phyloP scores from a whole-genome alignment of 2,797 vertebrate species.

The Glossophaga mutica region DNA sequence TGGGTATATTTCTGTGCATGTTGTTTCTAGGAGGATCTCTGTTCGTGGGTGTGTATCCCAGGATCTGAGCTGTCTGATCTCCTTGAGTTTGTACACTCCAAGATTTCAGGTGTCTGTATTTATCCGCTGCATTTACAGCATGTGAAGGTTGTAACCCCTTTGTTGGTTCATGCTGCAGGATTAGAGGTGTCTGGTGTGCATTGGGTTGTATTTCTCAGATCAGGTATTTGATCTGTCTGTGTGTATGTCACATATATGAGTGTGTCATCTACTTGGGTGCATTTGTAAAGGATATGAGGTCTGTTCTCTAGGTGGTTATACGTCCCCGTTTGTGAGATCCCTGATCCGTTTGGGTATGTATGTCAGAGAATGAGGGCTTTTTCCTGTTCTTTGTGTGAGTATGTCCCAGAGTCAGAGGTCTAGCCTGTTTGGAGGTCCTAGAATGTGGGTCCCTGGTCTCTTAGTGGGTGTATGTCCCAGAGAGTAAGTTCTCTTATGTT shows the following conservation, averaged over 20 bases:
- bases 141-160: background rate
- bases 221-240: background rate
- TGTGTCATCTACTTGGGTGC: background rate
- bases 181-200: background rate
- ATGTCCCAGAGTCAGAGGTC: background rate
- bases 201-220: background rate
- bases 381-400: background rate
- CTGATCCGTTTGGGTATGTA: background rate
- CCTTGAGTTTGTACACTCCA: background rate
- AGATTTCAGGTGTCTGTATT: background rate
- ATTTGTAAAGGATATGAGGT: background rate
- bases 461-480: background rate
- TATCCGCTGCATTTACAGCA: background rate
- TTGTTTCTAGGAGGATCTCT: background rate
- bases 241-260: background rate
- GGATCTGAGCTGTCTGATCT: background rate
- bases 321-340: background rate
- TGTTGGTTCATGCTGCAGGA: background rate
- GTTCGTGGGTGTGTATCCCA: background rate
- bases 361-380: background rate
- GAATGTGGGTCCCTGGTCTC: background rate
- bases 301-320: background rate
- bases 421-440: background rate
- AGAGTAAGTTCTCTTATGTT: background rate
- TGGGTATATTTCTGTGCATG: background rate